Percentiles rank a stretch among this genome's conserved stretches.
Conservation (phyloP, 1,140 invertebrate species). For the Heliconius himera region DNA sequence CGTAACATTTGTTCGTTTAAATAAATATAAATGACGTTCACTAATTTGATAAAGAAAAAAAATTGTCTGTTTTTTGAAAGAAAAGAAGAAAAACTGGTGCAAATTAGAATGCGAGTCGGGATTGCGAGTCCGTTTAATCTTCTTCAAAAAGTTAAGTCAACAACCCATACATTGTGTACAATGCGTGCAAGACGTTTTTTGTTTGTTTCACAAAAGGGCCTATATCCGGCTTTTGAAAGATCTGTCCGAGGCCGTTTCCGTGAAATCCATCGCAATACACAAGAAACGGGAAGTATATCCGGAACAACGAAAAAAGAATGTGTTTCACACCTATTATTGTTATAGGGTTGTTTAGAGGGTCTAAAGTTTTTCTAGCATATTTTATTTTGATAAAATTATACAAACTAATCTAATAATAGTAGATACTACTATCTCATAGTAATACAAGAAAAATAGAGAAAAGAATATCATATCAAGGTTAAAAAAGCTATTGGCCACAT, state of each 20-base stretch:
- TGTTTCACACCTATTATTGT: conserved; percentile 55
- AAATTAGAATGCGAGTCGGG: conserved; percentile 54
- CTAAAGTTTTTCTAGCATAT: conserved; percentile 24
- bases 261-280: conserved; percentile 75
- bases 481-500: neutral
- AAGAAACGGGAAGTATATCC: conserved; percentile 77
- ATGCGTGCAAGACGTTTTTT: conserved; percentile 54
- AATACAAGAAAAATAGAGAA: conserved; percentile 20
- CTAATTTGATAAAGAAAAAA: neutral
- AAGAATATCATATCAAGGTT: neutral
- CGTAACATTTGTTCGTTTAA: conserved; percentile 26
- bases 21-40: conserved; percentile 14
- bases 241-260: conserved; percentile 63
- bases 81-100: conserved; percentile 24
- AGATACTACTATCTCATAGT: neutral
- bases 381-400: conserved; percentile 58
- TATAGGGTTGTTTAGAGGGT: conserved; percentile 48
- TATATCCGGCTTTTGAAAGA: conserved; percentile 69
- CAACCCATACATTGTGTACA: conserved; percentile 61
- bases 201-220: conserved; percentile 70
- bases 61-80: too few relatives aligned
- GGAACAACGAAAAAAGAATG: conserved; percentile 72
- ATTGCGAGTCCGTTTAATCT: conserved; percentile 55
- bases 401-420: neutral
- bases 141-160: conserved; percentile 60